These are phyloP conservation scores for Oophaga pumilio DNA, from an alignment of 2,113 vertebrate species.

Conservation along the genomic window DNA sequence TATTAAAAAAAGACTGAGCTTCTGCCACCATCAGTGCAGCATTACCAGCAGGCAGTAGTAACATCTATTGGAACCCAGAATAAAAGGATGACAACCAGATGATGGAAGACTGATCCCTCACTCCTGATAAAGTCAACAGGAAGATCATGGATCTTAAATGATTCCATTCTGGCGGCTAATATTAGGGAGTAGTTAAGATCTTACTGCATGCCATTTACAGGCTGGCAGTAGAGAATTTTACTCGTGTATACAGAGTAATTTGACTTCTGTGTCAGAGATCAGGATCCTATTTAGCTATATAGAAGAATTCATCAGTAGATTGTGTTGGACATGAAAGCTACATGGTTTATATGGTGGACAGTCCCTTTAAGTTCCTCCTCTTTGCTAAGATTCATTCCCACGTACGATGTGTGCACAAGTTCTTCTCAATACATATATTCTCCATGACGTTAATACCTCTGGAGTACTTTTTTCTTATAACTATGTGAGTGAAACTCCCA, in stretches of 20 bases:
- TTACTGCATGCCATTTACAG: background rate
- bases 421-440: no score
- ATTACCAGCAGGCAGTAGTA: background rate
- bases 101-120: background rate
- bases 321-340: background rate
- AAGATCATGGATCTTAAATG: background rate
- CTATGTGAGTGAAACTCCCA: no score
- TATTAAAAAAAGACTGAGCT: no score
- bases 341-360: background rate
- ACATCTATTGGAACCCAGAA: background rate
- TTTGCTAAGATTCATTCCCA: background rate
- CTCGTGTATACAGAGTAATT: background rate
- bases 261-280: background rate
- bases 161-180: background rate
- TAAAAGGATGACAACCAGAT: background rate
- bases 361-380: background rate
- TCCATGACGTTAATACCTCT: no score
- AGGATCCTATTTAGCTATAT: background rate
- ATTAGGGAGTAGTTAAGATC: background rate
- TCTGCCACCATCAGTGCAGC: background rate
- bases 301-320: background rate
- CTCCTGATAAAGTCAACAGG: background rate
- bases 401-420: background rate
- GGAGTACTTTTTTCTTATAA: no score
- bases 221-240: background rate